Evolutionary conservation across 2,113 vertebrate genomes (phyloP).

Genomic region (Varanus komodoensis): DNA sequence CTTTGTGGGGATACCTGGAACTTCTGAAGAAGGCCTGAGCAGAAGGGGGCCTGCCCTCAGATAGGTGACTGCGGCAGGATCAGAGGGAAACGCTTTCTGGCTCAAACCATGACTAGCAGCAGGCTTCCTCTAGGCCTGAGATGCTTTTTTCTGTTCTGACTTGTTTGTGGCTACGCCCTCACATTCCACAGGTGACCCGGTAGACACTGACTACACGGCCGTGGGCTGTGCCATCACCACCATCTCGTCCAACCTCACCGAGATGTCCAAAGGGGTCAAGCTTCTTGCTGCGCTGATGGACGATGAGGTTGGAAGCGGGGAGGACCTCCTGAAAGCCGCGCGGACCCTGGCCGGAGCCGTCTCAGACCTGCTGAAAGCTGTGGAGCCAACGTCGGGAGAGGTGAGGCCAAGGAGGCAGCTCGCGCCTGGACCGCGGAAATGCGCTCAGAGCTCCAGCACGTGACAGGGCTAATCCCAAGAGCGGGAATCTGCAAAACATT

Average conservation of each 20-base stretch:
- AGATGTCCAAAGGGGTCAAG: slow-evolving; percentile 98
- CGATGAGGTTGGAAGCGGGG: slow-evolving; percentile 94
- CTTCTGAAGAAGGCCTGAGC: too few relatives aligned
- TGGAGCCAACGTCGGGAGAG: slow-evolving; percentile 95
- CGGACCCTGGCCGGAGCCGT: slow-evolving; percentile 93
- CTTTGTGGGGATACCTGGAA: too few relatives aligned
- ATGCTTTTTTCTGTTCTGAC: background rate
- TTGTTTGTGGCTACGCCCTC: background rate
- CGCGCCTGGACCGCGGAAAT: background rate
- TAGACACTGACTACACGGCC: slow-evolving; percentile 96
- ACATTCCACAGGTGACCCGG: slow-evolving; percentile 88
- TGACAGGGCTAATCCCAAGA: too few relatives aligned
- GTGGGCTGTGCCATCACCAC: slow-evolving; percentile 99
- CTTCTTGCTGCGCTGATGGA: slow-evolving; percentile 96
- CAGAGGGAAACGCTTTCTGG: too few relatives aligned
- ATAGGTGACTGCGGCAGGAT: too few relatives aligned
- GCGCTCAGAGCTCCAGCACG: too few relatives aligned
- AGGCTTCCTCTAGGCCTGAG: background rate
- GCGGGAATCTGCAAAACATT: too few relatives aligned
- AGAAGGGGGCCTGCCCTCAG: too few relatives aligned
- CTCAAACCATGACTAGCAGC: background rate
- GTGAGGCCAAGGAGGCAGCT: slow-evolving; percentile 71
- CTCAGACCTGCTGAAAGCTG: slow-evolving; percentile 93
- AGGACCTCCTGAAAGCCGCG: slow-evolving; percentile 94
- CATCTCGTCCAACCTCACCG: slow-evolving; percentile 98